phyloP scores from a whole-genome alignment of 2,888 invertebrate genomes.

The Dicroscelio sp. region DNA sequence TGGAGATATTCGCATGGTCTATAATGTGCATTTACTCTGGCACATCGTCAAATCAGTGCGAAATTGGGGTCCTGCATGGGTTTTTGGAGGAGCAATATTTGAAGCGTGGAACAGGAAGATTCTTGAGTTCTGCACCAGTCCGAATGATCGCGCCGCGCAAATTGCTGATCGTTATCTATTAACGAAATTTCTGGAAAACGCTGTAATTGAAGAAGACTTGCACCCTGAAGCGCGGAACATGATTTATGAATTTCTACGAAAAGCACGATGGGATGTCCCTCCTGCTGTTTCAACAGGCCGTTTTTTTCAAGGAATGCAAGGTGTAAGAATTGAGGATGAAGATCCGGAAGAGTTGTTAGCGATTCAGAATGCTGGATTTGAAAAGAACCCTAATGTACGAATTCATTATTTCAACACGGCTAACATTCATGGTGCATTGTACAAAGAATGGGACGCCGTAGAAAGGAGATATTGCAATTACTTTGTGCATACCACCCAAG shows the following conservation, averaged over 20 bases:
- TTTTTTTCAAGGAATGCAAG: slow-evolving; percentile 15
- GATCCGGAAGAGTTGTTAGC: neutral
- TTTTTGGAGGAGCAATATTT: slow-evolving; percentile 13
- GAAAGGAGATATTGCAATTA: slow-evolving; percentile 9
- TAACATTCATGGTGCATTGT: slow-evolving; percentile 6
- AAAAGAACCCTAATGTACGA: neutral
- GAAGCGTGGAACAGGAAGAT: slow-evolving; percentile 45
- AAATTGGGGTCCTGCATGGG: slow-evolving; percentile 56
- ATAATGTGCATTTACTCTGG: slow-evolving; percentile 44
- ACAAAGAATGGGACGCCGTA: slow-evolving; percentile 20
- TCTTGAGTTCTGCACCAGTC: neutral
- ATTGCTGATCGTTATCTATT: neutral
- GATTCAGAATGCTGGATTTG: slow-evolving; percentile 7
- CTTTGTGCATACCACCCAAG: neutral
- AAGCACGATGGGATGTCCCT: slow-evolving; percentile 21
- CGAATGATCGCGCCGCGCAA: slow-evolving; percentile 27
- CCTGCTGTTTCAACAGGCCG: slow-evolving; percentile 8
- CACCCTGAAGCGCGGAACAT: neutral
- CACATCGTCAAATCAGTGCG: slow-evolving; percentile 35
- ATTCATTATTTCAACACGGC: slow-evolving; percentile 2
- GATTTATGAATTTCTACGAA: neutral
- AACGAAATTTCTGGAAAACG: slow-evolving; percentile 13
- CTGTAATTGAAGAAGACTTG: neutral
- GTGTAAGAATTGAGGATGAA: neutral
- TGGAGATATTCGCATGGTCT: slow-evolving; percentile 32